These are phyloP conservation scores for Nestor notabilis DNA, from an alignment of 2,113 vertebrate genomes.

Conservation along the genomic window DNA sequence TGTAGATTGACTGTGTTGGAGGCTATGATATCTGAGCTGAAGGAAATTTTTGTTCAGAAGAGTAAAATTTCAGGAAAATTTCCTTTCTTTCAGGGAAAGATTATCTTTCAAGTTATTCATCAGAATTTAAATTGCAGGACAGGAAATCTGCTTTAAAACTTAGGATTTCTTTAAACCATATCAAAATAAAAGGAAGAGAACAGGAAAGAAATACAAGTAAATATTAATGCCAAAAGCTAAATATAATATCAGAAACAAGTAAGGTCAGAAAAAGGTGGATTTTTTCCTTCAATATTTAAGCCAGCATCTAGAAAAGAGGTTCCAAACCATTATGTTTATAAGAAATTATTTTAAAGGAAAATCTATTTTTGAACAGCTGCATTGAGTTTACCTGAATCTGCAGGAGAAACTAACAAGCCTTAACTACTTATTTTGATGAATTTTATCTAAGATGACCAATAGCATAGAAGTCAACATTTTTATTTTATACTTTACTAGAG, in stretches of 20 bases:
- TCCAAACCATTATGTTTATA: background rate
- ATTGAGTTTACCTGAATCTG: background rate
- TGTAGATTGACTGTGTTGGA: background rate
- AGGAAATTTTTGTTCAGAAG: background rate
- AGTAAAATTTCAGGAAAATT: background rate
- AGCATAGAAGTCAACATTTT: background rate
- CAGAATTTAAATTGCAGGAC: background rate
- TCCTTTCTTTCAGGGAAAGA: background rate
- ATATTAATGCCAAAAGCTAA: background rate
- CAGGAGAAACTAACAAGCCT: background rate
- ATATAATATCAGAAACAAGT: background rate
- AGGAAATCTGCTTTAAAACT: background rate
- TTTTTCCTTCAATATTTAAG: background rate
- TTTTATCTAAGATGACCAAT: background rate
- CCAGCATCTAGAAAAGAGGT: background rate
- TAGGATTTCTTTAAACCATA: background rate
- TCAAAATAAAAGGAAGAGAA: background rate
- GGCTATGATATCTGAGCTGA: background rate
- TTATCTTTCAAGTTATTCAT: background rate
- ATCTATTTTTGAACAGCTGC: background rate
- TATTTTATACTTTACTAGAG: background rate
- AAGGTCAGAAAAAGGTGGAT: fast-evolving
- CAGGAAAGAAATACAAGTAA: background rate
- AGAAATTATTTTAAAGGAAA: background rate
- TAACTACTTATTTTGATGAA: background rate